Conservation (phyloP, 1,140 invertebrate genomes). For the Capitella teleta region DNA sequence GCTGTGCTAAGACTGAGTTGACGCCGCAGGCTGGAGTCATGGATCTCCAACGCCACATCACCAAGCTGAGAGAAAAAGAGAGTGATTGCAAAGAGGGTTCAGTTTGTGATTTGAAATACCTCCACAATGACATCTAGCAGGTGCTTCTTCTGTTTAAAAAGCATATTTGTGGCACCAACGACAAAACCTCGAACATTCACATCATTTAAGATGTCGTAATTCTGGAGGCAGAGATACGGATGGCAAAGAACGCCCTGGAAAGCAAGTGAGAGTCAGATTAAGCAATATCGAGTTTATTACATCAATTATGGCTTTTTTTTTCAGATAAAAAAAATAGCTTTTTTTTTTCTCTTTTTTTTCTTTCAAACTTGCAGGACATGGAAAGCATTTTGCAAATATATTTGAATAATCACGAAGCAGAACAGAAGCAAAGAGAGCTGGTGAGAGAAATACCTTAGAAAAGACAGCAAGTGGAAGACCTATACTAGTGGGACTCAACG, state of each 20-base stretch:
- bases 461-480: no score
- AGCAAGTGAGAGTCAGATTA: no score
- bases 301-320: no score
- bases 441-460: no score
- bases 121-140: slow-evolving; percentile 86
- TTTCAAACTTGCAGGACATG: no score
- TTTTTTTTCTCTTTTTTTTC: no score
- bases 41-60: slow-evolving; percentile 51
- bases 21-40: slow-evolving; percentile 69
- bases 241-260: slow-evolving; percentile 78
- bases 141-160: slow-evolving; percentile 91
- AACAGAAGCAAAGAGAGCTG: no score
- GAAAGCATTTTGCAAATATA: no score
- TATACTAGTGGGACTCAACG: no score
- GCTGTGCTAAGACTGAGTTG: slow-evolving; percentile 81
- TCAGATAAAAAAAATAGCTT: no score
- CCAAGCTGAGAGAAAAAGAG: neutral
- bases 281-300: no score
- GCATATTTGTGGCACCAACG: slow-evolving; percentile 90
- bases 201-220: slow-evolving; percentile 82
- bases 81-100: neutral
- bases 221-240: slow-evolving; percentile 90
- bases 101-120: slow-evolving; percentile 49
- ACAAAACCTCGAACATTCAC: slow-evolving; percentile 80
- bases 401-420: no score